Percentiles rank a stretch among this genome's conserved stretches.
These are phyloP conservation scores for Lepisosteus osseus DNA, from an alignment of 2,113 vertebrate species.

Conservation along the genomic window DNA sequence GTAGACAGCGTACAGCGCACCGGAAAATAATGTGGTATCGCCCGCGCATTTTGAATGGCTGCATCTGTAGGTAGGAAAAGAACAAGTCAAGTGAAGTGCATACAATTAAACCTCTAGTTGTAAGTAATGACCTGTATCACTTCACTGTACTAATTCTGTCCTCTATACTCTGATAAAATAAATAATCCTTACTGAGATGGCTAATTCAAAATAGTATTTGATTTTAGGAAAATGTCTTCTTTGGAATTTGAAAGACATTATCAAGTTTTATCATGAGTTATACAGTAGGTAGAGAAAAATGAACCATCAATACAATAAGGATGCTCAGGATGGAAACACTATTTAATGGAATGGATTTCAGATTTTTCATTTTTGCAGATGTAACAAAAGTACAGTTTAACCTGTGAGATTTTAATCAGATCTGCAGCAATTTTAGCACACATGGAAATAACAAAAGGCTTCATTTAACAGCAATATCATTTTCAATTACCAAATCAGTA, in stretches of 20 bases:
- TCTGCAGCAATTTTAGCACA: background rate
- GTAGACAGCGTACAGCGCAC: no score
- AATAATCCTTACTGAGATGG: background rate
- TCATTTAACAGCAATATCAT: slow-evolving; percentile 19
- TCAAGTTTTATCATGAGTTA: no score
- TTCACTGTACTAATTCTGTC: background rate
- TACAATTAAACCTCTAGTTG: no score
- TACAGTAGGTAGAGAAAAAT: background rate
- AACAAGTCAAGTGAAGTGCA: no score
- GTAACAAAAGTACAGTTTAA: background rate
- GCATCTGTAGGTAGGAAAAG: no score
- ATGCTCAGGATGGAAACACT: slow-evolving; percentile 6
- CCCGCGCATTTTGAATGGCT: no score
- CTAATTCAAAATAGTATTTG: background rate
- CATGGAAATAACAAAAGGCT: slow-evolving; percentile 8
- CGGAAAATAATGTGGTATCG: no score
- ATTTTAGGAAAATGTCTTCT: background rate
- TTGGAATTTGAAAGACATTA: no score
- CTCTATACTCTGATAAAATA: background rate
- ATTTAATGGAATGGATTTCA: background rate
- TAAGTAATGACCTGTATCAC: background rate
- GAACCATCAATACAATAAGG: slow-evolving; percentile 6
- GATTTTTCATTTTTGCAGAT: background rate
- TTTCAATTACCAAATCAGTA: slow-evolving; percentile 27
- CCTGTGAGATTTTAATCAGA: background rate